A percentile compares a stretch with the other conserved stretches of the same genome.
Conservation (phyloP, 2,888 invertebrate species). For the Trissoscelio sp. region DNA sequence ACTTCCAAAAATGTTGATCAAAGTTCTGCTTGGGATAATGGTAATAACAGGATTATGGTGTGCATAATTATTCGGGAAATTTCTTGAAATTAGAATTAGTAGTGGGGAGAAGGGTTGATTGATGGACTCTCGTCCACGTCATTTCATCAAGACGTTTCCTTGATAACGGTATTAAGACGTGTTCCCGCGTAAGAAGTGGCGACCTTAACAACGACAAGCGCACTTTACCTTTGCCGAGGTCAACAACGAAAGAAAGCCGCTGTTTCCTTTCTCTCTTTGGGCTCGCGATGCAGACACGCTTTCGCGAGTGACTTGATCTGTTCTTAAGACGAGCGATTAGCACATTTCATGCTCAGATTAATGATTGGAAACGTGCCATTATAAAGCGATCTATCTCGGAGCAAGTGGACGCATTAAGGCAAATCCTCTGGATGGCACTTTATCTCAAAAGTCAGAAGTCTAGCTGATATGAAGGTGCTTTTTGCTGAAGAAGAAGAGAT, state of each 20-base stretch:
- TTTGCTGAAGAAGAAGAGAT: too few species aligned
- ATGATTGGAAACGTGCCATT: constrained; percentile 25
- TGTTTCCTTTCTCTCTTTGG: constrained; percentile 56
- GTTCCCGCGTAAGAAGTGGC: constrained; percentile 30
- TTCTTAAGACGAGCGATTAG: constrained; percentile 31
- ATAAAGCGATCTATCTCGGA: constrained; percentile 8
- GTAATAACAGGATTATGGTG: too few species aligned
- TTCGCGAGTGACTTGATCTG: constrained; percentile 48
- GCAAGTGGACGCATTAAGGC: neutral
- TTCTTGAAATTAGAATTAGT: neutral
- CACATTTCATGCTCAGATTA: constrained; percentile 29
- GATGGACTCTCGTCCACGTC: constrained; percentile 25
- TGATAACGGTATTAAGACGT: constrained; percentile 60
- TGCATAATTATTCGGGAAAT: too few species aligned
- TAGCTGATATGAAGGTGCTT: too few species aligned
- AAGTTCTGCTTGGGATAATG: too few species aligned
- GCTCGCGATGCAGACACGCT: constrained; percentile 46
- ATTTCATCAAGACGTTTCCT: constrained; percentile 39
- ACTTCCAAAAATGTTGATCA: too few species aligned
- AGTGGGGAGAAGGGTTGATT: constrained; percentile 47
- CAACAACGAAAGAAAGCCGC: constrained; percentile 59
- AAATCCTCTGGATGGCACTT: neutral
- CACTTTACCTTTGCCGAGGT: constrained; percentile 64
- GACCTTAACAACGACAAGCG: constrained; percentile 56
- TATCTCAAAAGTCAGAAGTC: too few species aligned